These are phyloP conservation scores for Datnioides undecimradiatus DNA, from an alignment of 2,113 vertebrate genomes.

Conservation along the genomic window DNA sequence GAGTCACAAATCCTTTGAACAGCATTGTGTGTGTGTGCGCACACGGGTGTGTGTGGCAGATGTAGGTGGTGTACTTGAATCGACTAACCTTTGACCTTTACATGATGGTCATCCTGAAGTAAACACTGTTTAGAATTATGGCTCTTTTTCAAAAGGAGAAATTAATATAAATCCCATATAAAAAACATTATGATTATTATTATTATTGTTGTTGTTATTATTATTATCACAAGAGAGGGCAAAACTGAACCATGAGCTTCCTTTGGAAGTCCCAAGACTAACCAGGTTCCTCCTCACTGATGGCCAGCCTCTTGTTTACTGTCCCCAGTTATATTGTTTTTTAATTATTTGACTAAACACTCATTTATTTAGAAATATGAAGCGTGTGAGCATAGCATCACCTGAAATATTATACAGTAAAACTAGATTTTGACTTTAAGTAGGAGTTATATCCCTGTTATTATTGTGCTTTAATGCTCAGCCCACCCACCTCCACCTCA, in stretches of 20 bases:
- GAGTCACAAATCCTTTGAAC: conserved; percentile 1
- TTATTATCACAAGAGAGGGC: too few relatives aligned
- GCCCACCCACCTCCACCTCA: not conserved
- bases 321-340: not conserved
- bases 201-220: too few relatives aligned
- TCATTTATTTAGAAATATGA: not conserved
- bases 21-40: not conserved
- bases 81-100: not conserved
- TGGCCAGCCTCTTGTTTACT: not conserved
- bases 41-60: not conserved
- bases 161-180: not conserved
- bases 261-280: not conserved
- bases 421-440: not conserved
- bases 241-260: not conserved
- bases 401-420: not conserved
- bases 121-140: not conserved
- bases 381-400: not conserved
- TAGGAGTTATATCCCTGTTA: not conserved
- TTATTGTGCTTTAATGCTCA: not conserved
- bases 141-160: not conserved
- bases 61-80: not conserved
- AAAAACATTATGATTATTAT: too few relatives aligned
- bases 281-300: not conserved
- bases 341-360: not conserved
- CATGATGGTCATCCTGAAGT: not conserved